Evolutionary conservation across 2,888 invertebrate species (phyloP), one percentile per base, ranked within the genome.

Genomic region (Eupithecia pulchellata): DNA sequence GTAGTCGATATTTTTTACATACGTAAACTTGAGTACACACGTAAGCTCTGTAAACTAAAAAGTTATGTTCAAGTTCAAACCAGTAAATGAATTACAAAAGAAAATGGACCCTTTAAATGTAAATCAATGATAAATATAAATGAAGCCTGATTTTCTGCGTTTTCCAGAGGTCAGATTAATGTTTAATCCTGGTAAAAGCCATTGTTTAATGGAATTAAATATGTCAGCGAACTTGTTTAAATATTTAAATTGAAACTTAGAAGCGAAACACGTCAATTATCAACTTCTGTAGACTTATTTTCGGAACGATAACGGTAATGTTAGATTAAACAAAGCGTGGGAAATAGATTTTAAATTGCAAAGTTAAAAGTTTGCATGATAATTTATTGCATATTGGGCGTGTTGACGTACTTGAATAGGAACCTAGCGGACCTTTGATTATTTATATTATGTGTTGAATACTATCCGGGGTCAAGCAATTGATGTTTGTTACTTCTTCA

Each of bases 101-200:
- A 57, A 66, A 62, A 36, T 25, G 2, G 42, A 6, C 14, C 62
- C 47, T 68, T 60, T 47, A 52, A 64, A 64, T 61, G 52, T 27
- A 60, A 68, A 70, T 66, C 42, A 70, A 70, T 70, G 63, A 62
- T 64, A 29, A 42, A 69, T 69, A 69, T 69, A 64, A 70, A 39
- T 61, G 61, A 30, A 36, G 39, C 39, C 47, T 42, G 32, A 64
- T 64, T 71, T 71, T 68, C 71, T 71, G 52, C 36, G 36, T 47
- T 52, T 27, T 52, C 58, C 20, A 60, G 47, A 66, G 64, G 47
- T 63, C 70, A 63, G n/a, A 52, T 52, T 52, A 52, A 52, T 52
- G 25, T 47, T 42, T 17, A 66, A 32, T 72, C n/a, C 47, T 55
- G 52, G 55, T 17, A 68, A 58, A 64, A 71, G 34, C 17, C 32